Evolutionary conservation across 2,113 vertebrate genomes (phyloP).

Genomic region (Perca fluviatilis): DNA sequence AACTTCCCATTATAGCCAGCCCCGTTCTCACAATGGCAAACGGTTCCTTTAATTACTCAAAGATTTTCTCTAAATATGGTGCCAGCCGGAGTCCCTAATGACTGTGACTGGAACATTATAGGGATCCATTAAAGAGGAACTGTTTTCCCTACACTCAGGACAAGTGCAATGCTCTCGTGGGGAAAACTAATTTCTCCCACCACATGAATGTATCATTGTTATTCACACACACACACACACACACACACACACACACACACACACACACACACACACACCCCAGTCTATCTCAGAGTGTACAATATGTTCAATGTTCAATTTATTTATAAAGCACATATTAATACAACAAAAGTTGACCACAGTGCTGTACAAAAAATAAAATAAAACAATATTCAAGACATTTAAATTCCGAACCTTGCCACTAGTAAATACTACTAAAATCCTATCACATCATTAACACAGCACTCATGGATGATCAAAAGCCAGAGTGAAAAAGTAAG

Average conservation of each 20-base stretch:
- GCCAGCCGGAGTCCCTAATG: slow-evolving; percentile 74
- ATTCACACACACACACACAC: slow-evolving; percentile 4
- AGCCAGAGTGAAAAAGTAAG: no score
- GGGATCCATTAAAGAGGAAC: slow-evolving; percentile 69
- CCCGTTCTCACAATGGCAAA: slow-evolving; percentile 59
- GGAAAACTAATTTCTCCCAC: slow-evolving; percentile 47
- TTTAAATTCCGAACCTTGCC: no score
- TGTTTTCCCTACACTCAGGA: slow-evolving; percentile 50
- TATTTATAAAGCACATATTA: no score
- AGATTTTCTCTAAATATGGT: slow-evolving; percentile 77
- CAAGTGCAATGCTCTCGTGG: slow-evolving; percentile 3
- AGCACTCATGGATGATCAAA: no score
- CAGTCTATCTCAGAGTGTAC: neutral
- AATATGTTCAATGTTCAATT: no score
- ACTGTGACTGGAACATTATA: slow-evolving; percentile 70
- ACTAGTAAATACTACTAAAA: no score
- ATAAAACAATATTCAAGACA: no score
- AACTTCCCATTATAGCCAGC: slow-evolving; percentile 69
- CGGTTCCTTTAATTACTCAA: slow-evolving; percentile 80
- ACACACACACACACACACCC: neutral
- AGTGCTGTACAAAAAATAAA: no score
- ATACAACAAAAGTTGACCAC: no score
- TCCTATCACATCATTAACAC: no score
- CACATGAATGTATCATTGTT: slow-evolving; percentile 29
- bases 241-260: neutral